Conservation (phyloP, 2,888 invertebrate species). For the Cosmopolites sordidus region DNA sequence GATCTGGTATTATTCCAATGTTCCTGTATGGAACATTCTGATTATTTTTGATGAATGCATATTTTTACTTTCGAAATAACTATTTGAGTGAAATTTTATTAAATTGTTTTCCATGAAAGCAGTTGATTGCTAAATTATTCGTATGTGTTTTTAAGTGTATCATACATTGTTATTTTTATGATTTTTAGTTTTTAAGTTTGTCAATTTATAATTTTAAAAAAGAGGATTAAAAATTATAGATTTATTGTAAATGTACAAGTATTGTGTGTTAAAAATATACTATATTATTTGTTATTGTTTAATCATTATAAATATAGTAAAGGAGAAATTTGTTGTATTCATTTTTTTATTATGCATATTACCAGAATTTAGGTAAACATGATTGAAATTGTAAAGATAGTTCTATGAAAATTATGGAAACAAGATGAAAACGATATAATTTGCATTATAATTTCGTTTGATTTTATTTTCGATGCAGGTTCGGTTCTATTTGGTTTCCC, state of each 20-base stretch:
- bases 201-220: constrained; percentile 5
- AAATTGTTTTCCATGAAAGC: constrained; percentile 41
- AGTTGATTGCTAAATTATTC: constrained; percentile 23
- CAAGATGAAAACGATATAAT: too few species aligned
- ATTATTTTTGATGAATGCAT: constrained; percentile 3
- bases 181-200: constrained; percentile 12
- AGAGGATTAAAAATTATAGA: not conserved
- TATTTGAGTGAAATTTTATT: constrained; percentile 31
- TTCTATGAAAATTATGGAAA: too few species aligned
- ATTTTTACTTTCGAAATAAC: not conserved
- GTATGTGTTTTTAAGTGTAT: constrained; percentile 11
- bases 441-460: too few species aligned
- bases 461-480: too few species aligned
- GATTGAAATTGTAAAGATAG: too few species aligned
- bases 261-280: constrained; percentile 19
- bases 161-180: constrained; percentile 6
- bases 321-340: not conserved
- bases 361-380: too few species aligned
- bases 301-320: constrained; percentile 6
- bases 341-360: too few species aligned
- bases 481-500: too few species aligned
- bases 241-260: constrained; percentile 21
- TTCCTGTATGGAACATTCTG: not conserved
- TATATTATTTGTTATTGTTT: constrained; percentile 21
- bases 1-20: not conserved